phyloP scores from a whole-genome alignment of 2,888 invertebrate genomes.

The Eugnorisma glareosa region DNA sequence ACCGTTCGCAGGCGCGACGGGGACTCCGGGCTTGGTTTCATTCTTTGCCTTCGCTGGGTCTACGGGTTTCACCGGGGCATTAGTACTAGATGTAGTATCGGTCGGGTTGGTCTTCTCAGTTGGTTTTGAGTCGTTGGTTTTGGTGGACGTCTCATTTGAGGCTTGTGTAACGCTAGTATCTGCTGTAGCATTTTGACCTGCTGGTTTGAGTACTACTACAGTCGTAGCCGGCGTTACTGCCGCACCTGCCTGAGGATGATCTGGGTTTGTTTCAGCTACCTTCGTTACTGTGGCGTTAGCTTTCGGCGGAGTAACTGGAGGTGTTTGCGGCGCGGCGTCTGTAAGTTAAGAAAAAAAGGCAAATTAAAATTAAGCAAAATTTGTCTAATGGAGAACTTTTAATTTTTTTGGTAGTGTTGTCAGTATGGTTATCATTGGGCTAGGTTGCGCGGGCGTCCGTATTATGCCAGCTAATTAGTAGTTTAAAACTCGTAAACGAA shows the following conservation, averaged over 20 bases:
- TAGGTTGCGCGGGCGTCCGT: background rate
- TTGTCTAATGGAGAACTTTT: background rate
- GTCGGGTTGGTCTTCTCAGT: constrained; percentile 45
- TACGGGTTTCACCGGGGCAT: constrained; percentile 20
- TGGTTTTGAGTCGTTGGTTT: constrained; percentile 34
- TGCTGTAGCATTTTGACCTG: constrained; percentile 12
- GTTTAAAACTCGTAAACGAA: constrained; percentile 8
- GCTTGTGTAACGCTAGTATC: constrained; percentile 17
- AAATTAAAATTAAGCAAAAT: background rate
- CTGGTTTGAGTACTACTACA: background rate
- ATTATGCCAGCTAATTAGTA: constrained; percentile 2
- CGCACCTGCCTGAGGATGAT: background rate
- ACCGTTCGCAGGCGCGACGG: constrained; percentile 38
- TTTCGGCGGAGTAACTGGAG: background rate
- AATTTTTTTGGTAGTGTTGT: background rate
- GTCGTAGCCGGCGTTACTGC: background rate
- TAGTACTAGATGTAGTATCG: constrained; percentile 30
- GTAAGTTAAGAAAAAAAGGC: constrained; percentile 16
- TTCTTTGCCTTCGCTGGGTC: constrained; percentile 38
- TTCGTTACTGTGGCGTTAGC: background rate
- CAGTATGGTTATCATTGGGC: background rate
- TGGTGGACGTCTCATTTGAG: constrained; percentile 21
- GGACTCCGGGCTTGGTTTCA: constrained; percentile 16
- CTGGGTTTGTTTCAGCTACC: background rate
- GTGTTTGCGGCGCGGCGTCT: background rate